Conservation (phyloP, 37 sponge, comb jelly and placozoan genomes). For the Hormiphora californensis region DNA sequence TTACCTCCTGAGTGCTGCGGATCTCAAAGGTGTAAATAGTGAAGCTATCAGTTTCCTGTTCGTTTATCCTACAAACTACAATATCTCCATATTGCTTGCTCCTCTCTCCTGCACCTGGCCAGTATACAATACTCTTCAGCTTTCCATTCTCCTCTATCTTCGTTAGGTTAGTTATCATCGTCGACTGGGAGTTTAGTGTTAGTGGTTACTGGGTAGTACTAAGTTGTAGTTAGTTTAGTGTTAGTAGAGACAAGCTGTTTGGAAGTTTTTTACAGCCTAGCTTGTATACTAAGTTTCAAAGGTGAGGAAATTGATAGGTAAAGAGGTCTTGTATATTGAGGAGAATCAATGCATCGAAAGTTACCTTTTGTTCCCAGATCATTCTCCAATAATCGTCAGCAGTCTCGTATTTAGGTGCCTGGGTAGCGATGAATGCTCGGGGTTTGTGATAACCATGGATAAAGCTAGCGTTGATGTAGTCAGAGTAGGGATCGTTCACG, state of each 20-base stretch:
- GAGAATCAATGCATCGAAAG: no score
- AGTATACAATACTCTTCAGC: conserved; percentile 39
- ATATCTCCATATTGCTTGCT: background rate
- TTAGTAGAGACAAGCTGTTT: no score
- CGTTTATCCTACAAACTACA: background rate
- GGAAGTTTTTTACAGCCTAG: no score
- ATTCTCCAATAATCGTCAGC: conserved; percentile 32
- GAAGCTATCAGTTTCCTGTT: conserved; percentile 47
- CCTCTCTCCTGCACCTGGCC: conserved; percentile 46
- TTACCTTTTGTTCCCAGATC: conserved; percentile 21
- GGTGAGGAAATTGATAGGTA: no score
- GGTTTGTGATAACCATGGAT: conserved; percentile 53
- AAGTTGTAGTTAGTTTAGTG: no score
- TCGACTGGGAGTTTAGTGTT: conserved; percentile 6
- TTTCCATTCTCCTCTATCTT: conserved; percentile 39
- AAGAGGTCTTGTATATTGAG: no score
- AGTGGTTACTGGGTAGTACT: no score
- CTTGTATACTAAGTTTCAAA: no score
- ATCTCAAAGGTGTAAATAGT: conserved; percentile 19
- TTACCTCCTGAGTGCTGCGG: background rate
- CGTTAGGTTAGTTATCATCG: conserved; percentile 31
- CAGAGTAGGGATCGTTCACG: conserved; percentile 64
- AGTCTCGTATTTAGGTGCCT: conserved; percentile 40
- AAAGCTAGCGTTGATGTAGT: conserved; percentile 82
- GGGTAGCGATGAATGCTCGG: conserved; percentile 25